These are phyloP conservation scores for Sinosuthora webbiana DNA, from an alignment of 2,113 vertebrate species.

Conservation along the genomic window DNA sequence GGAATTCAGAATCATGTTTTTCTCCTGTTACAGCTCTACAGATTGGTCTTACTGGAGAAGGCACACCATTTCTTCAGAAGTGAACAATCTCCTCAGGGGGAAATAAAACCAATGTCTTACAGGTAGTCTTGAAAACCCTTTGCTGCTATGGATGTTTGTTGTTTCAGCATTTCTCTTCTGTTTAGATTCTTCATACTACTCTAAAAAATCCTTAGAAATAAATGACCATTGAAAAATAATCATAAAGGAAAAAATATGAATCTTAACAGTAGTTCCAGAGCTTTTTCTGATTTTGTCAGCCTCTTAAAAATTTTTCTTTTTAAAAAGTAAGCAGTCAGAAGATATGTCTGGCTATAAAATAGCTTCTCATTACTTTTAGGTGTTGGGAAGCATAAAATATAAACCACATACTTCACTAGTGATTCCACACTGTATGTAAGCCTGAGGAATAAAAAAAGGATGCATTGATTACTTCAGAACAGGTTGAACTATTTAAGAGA, in stretches of 20 bases:
- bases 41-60: neutral
- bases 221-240: neutral
- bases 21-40: neutral
- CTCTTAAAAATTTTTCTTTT: neutral
- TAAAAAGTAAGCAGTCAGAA: neutral
- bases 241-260: neutral
- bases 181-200: neutral
- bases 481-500: neutral
- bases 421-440: neutral
- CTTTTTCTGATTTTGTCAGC: neutral
- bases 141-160: neutral
- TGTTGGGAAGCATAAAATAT: neutral
- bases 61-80: neutral
- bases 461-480: neutral
- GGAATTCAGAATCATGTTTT: neutral
- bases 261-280: neutral
- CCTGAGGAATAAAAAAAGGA: neutral
- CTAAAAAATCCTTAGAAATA: neutral
- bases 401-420: neutral
- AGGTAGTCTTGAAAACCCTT: neutral
- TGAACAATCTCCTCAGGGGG: neutral
- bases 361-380: neutral
- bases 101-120: neutral
- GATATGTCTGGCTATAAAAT: neutral
- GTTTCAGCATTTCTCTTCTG: neutral